Evolutionary conservation across 2,888 invertebrate genomes (phyloP), one percentile per base, ranked within the genome.

Genomic region (Ceriagrion tenellum): DNA sequence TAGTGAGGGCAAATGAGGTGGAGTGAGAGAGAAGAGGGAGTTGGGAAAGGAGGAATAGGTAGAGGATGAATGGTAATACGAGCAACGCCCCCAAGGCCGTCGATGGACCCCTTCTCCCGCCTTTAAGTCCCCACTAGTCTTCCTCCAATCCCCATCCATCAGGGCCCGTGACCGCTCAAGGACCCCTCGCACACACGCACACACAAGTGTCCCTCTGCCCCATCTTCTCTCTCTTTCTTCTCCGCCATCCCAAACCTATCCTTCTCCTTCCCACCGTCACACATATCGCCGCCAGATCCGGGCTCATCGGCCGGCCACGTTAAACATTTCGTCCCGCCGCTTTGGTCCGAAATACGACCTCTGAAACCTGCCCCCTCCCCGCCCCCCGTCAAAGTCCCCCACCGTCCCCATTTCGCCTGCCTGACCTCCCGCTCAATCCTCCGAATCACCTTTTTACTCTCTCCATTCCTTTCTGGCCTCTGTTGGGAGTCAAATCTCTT

Each of bases 111-210:
- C 35, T 81, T 35, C 8, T 35, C 18, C 81, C 13, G 13, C 81
- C 81, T 35, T 81, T 81, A 81, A 81, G 81, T 81, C 81, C 35
- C 81, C 35, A 81, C 81, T 35, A 81, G 81, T 81, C 35, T 81
- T 81, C 16, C 81, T 8, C 26, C 81, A 35, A 35, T 35, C 35
- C 81, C 30, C 69, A 81, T 81, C 81, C 81, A 81, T 81, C 81
- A 81, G 81, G 81, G 16, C 16, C 81, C 47, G 47, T 81, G 81
- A 81, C 81, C 81, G 18, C 81, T 18, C 81, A 81, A 81, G 81
- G 81, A 81, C 30, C 4, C 81, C 81, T 16, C 6, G 12, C 16
- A 59, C 59, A 69, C 69, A 69, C 35, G 0, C 12, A 35, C 81
- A 16, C 18, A n/a, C n/a, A n/a, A n/a, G n/a, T n/a, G 16, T 30